A percentile compares a stretch with the other conserved stretches of the same genome.
Conservation (phyloP, 2,888 invertebrate species). For the Dugesia japonica region DNA sequence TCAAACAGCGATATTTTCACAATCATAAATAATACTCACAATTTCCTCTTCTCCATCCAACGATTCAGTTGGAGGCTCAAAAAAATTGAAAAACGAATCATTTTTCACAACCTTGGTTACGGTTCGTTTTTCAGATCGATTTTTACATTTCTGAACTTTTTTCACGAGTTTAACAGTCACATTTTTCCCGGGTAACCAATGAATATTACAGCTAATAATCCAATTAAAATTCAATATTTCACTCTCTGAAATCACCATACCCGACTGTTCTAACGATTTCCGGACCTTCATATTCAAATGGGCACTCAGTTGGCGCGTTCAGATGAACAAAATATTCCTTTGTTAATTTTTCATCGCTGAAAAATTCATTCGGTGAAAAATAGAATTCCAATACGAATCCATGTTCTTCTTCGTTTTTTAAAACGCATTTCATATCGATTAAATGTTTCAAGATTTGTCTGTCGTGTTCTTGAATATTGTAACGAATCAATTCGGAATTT, state of each 20-base stretch:
- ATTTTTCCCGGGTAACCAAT: slow-evolving; percentile 93
- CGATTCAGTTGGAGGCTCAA: slow-evolving; percentile 60
- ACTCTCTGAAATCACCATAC: too few species aligned
- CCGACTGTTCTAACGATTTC: slow-evolving; percentile 72
- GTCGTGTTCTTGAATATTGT: slow-evolving; percentile 67
- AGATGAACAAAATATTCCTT: slow-evolving; percentile 83
- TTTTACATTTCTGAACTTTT: slow-evolving; percentile 97
- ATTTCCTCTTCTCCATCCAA: slow-evolving; percentile 60
- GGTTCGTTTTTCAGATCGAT: slow-evolving; percentile 74
- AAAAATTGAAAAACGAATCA: slow-evolving; percentile 98
- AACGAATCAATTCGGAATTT: slow-evolving; percentile 67
- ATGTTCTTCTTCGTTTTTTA: slow-evolving; percentile 41
- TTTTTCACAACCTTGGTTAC: slow-evolving; percentile 82
- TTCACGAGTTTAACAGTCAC: slow-evolving; percentile 85
- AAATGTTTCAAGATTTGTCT: slow-evolving; percentile 71
- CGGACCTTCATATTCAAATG: slow-evolving; percentile 77
- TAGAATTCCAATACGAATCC: slow-evolving; percentile 72
- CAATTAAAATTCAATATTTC: background rate
- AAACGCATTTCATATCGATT: slow-evolving; percentile 54
- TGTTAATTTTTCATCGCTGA: slow-evolving; percentile 66
- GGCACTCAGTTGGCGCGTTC: slow-evolving; percentile 66
- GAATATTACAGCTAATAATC: slow-evolving; percentile 59
- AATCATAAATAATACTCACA: too few species aligned
- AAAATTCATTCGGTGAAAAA: slow-evolving; percentile 77
- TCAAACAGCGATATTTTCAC: too few species aligned